A percentile compares a stretch with the other conserved stretches of the same genome.
phyloP scores from a whole-genome alignment of 2,113 vertebrate species.

The Bufo gargarizans region DNA sequence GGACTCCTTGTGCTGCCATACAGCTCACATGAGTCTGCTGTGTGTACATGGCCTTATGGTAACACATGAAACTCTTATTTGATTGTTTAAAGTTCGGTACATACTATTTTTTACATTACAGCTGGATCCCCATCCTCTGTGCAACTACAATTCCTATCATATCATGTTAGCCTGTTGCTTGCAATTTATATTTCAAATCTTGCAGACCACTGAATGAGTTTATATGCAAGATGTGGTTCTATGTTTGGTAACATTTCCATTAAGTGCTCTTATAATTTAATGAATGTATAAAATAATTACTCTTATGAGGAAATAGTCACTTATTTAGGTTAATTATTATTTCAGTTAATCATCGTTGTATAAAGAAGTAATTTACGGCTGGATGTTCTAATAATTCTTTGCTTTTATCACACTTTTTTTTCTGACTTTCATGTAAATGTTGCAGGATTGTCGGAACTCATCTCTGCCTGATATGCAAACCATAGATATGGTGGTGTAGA shows the following conservation, averaged over 20 bases:
- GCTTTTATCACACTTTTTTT: neutral
- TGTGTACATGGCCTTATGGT: neutral
- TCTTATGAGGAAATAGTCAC: neutral
- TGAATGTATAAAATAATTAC: constrained; percentile 1
- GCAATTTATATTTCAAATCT: neutral
- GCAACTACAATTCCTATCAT: neutral
- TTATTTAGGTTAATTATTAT: neutral
- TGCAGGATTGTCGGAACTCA: too few species aligned
- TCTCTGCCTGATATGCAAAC: too few species aligned
- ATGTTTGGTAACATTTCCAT: constrained; percentile 9
- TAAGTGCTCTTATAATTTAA: neutral
- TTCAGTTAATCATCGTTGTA: neutral
- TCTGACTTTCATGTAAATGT: too few species aligned
- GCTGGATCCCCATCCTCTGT: neutral
- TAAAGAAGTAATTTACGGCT: neutral
- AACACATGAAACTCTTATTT: too few species aligned
- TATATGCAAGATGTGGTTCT: neutral
- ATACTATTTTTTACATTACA: neutral
- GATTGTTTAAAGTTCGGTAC: neutral
- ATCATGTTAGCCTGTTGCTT: too few species aligned
- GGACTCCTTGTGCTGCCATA: neutral
- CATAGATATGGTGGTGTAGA: neutral
- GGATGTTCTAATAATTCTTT: neutral
- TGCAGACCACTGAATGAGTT: neutral
- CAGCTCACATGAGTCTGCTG: neutral